Evolutionary conservation across 2,888 invertebrate genomes (phyloP).

Genomic region (Andrena dorsata): DNA sequence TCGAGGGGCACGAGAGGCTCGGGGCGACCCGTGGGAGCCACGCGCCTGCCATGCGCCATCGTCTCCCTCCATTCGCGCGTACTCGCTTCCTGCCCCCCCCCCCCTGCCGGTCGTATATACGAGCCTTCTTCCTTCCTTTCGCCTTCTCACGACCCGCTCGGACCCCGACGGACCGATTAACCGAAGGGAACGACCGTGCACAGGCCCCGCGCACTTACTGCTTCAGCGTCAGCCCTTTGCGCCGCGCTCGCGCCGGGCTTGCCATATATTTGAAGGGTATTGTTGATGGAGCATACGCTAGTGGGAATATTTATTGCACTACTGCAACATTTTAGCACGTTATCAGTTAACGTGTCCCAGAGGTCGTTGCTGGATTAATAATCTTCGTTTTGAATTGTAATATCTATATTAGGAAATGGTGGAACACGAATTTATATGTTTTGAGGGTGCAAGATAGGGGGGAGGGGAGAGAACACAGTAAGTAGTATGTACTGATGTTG

Average conservation of each 20-base stretch:
- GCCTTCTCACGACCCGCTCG: slow-evolving; percentile 56
- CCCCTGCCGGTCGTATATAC: slow-evolving; percentile 3
- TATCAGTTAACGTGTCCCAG: too few species aligned
- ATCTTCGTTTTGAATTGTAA: too few species aligned
- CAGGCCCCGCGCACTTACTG: slow-evolving; percentile 12
- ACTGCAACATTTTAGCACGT: too few species aligned
- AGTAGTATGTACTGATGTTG: too few species aligned
- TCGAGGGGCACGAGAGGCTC: slow-evolving; percentile 60
- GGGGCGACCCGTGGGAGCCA: slow-evolving; percentile 82
- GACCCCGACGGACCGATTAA: slow-evolving; percentile 41
- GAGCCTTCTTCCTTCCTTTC: slow-evolving; percentile 47
- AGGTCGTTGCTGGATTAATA: too few species aligned
- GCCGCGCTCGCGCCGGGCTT: neutral
- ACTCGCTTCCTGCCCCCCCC: slow-evolving; percentile 30
- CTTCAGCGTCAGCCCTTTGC: slow-evolving; percentile 22
- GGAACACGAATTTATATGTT: too few species aligned
- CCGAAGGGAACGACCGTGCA: slow-evolving; percentile 19
- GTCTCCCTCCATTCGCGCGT: slow-evolving; percentile 66
- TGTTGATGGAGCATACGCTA: too few species aligned
- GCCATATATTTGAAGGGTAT: too few species aligned
- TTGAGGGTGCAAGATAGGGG: too few species aligned
- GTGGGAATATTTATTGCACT: too few species aligned
- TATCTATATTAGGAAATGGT: too few species aligned
- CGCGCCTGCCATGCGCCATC: slow-evolving; percentile 82
- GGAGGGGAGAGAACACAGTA: too few species aligned